Evolutionary conservation across 2,113 vertebrate genomes (phyloP), one percentile per base, ranked within the genome.

Genomic region (Euleptes europaea): DNA sequence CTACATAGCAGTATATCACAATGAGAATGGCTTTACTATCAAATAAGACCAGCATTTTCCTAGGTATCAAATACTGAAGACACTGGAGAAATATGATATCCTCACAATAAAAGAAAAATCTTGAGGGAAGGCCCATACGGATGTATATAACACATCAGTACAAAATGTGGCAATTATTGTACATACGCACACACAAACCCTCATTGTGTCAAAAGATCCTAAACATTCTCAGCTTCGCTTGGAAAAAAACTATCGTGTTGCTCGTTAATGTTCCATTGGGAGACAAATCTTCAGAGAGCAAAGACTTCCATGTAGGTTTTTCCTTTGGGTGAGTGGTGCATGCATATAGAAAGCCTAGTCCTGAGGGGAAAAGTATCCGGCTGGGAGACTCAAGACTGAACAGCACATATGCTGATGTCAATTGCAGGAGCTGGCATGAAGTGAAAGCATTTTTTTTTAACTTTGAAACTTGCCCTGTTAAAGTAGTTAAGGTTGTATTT

Each of bases 401-500:
- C 84, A 86, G 90, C 89, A 91, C 81, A 44, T 92, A 95, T 31
- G 0, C 89, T 97, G 93, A 97, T 96, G 91, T 96, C 94, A 93
- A 94, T 95, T 91, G 85, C 96, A 96, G 95, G 92, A 88, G 11
- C 92, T 95, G 92, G 94, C 91, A 93, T 28, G 69, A 89, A 89
- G 12, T 13, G 49, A 92, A 94, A 95, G 14, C 44, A 38, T 94
- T 95, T 96, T 96, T 96, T 96, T 90, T 95, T 19, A 94, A 95
- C 84, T 89, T 85, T 44, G 78, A 88, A 89, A 74, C 78, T 92
- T 91, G 88, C 90, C 85, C 96, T 97, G 96, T 91, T 95, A 97
- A 97, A 97, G 93, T 94, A 95, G 94, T 97, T 96, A 97, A 94
- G 88, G 90, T 92, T 96, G 90, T 93, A 94, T 95, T 96, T 97